Evolutionary conservation across 2,888 invertebrate species (phyloP).

Genomic region (Lepas anatifera): DNA sequence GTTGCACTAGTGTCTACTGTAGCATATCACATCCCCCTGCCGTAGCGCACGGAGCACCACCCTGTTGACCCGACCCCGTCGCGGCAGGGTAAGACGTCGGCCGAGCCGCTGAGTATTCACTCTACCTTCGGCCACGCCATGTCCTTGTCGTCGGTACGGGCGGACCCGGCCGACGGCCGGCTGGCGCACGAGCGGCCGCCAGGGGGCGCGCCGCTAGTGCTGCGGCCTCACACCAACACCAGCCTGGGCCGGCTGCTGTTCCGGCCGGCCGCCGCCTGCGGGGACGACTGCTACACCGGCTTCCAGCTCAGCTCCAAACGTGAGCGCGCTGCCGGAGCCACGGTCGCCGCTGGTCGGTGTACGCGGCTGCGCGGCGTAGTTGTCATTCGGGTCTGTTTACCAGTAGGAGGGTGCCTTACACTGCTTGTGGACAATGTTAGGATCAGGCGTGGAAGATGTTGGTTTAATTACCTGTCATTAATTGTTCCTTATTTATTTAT

Average conservation of each 20-base stretch:
- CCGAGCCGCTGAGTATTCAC: slow-evolving; percentile 61
- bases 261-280: slow-evolving; percentile 59
- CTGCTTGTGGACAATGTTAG: no score
- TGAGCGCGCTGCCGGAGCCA: slow-evolving; percentile 6
- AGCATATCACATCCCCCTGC: no score
- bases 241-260: slow-evolving; percentile 48
- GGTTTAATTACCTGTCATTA: no score
- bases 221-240: slow-evolving; percentile 37
- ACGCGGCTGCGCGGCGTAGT: no score
- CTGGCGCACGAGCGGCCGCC: slow-evolving; percentile 41
- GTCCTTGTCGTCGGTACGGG: slow-evolving; percentile 54
- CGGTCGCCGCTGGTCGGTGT: no score
- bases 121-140: slow-evolving; percentile 69
- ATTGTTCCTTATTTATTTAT: no score
- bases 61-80: neutral
- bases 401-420: no score
- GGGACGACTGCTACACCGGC: slow-evolving; percentile 62
- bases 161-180: slow-evolving; percentile 49
- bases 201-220: slow-evolving; percentile 38
- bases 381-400: no score
- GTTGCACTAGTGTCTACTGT: no score
- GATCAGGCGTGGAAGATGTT: no score
- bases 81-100: slow-evolving; percentile 58
- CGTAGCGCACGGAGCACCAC: no score
- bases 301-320: slow-evolving; percentile 45